A percentile compares a stretch with the other conserved stretches of the same genome.
Evolutionary conservation across 2,113 vertebrate species (phyloP).

Genomic region (Coreoperca whiteheadi): DNA sequence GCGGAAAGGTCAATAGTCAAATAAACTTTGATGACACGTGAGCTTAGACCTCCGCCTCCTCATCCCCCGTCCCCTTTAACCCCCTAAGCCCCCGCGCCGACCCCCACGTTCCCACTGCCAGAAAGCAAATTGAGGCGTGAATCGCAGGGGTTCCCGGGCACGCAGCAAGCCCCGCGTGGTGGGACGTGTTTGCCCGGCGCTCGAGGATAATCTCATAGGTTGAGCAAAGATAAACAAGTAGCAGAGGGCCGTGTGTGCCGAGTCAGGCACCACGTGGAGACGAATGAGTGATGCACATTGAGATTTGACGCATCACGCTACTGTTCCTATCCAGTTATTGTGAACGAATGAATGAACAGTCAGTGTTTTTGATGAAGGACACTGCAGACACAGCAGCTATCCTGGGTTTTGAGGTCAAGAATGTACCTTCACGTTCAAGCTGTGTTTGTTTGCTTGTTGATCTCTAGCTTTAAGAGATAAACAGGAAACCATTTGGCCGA

Average conservation of each 20-base stretch:
- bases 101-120: background rate
- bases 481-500: no score
- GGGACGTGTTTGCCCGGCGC: background rate
- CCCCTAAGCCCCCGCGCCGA: background rate
- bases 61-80: slow-evolving; percentile 35
- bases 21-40: slow-evolving; percentile 68
- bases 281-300: no score
- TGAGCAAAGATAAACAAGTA: background rate
- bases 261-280: no score
- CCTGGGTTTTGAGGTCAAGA: no score
- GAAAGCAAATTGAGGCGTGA: slow-evolving; percentile 6
- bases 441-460: no score
- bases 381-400: no score
- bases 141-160: background rate
- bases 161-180: background rate
- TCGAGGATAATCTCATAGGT: background rate
- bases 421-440: no score
- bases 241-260: background rate
- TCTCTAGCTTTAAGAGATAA: no score
- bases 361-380: no score
- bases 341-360: no score
- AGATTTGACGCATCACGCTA: no score
- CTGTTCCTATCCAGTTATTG: no score
- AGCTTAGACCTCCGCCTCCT: slow-evolving; percentile 35
- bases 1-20: slow-evolving; percentile 66